Percentiles rank a stretch among this genome's conserved stretches.
Conservation (phyloP, 1,140 invertebrate genomes). For the Halictus rubicundus region DNA sequence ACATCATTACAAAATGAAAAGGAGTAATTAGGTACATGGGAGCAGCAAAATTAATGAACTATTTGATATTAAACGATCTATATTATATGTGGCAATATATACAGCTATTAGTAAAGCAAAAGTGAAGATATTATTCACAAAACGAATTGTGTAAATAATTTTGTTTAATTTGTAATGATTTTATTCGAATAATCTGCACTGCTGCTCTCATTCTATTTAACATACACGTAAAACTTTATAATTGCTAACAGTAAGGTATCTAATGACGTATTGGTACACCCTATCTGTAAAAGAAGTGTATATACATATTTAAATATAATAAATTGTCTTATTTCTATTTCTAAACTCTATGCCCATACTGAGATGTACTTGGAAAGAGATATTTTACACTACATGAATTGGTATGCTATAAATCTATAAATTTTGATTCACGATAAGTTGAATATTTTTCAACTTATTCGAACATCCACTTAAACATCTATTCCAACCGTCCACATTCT, state of each 20-base stretch:
- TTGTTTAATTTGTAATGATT: background rate
- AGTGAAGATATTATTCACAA: background rate
- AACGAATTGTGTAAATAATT: no score
- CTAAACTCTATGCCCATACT: slow-evolving; percentile 47
- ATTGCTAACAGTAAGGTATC: slow-evolving; percentile 38
- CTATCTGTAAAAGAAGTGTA: slow-evolving; percentile 37
- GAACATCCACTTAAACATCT: background rate
- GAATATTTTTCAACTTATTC: slow-evolving; percentile 8
- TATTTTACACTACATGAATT: slow-evolving; percentile 36
- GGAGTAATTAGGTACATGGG: background rate
- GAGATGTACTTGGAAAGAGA: slow-evolving; percentile 28
- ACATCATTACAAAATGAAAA: background rate
- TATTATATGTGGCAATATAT: background rate
- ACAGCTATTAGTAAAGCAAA: background rate
- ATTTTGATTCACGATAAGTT: slow-evolving; percentile 47
- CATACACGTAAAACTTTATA: background rate
- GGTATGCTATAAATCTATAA: slow-evolving; percentile 19
- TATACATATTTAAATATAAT: slow-evolving; percentile 44
- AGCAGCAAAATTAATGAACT: slow-evolving; percentile 20
- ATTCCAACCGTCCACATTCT: background rate
- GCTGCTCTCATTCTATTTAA: slow-evolving; percentile 22
- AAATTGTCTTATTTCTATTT: slow-evolving; percentile 40
- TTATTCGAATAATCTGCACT: background rate
- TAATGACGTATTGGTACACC: slow-evolving; percentile 62
- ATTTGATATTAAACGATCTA: slow-evolving; percentile 16